These are phyloP conservation scores for Selene dorsalis DNA, from an alignment of 2,797 vertebrate species.

Conservation along the genomic window DNA sequence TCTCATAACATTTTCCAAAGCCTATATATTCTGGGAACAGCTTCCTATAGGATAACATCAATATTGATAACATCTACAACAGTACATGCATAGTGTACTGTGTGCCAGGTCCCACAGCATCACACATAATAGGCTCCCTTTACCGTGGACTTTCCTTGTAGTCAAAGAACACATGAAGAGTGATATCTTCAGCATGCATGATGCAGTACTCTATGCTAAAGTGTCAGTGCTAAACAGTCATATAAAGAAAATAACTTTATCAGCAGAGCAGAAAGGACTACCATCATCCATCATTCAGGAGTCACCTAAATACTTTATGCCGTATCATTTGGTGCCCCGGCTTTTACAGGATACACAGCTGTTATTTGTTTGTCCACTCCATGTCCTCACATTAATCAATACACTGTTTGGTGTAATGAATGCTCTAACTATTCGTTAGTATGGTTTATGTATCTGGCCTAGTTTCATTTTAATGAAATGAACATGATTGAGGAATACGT, in stretches of 20 bases:
- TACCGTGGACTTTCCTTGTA: constrained; percentile 34
- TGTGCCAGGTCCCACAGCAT: constrained; percentile 22
- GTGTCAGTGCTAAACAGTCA: constrained; percentile 46
- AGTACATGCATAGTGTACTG: constrained; percentile 28
- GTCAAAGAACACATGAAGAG: constrained; percentile 35
- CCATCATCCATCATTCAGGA: constrained; percentile 65
- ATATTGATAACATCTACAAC: constrained; percentile 4
- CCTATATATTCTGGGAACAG: constrained; percentile 44
- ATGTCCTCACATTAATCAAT: constrained; percentile 55
- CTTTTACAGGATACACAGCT: constrained; percentile 23
- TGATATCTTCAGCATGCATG: constrained; percentile 47
- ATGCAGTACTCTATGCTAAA: constrained; percentile 36
- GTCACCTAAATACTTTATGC: constrained; percentile 45
- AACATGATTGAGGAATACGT: constrained; percentile 79
- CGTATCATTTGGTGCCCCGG: constrained; percentile 29
- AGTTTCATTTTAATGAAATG: constrained; percentile 81
- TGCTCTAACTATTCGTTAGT: constrained; percentile 43
- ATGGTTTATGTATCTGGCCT: constrained; percentile 70
- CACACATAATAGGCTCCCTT: constrained; percentile 20
- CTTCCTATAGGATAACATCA: constrained; percentile 41
- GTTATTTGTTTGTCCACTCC: constrained; percentile 43
- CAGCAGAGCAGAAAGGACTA: constrained; percentile 49
- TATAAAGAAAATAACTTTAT: constrained; percentile 44
- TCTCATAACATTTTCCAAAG: constrained; percentile 47
- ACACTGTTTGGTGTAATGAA: constrained; percentile 37